These are phyloP conservation scores for crab-eating macaque (Macaca fascicularis) DNA, from an alignment of 2,113 vertebrate genomes.

Conservation along the genomic window DNA sequence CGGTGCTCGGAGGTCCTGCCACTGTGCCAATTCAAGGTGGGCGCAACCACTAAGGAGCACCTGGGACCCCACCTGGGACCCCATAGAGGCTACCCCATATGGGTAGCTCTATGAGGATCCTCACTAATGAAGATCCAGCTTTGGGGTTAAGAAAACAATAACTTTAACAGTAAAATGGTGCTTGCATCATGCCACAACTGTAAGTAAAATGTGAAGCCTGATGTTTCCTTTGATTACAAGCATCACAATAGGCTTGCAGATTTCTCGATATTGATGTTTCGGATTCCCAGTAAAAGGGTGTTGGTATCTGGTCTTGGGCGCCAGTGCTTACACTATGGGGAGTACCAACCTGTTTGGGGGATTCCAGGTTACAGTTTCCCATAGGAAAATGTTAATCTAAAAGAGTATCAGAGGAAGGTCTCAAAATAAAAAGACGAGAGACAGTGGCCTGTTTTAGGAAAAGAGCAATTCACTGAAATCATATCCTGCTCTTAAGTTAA, in stretches of 20 bases:
- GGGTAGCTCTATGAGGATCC: background rate
- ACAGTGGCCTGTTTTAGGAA: background rate
- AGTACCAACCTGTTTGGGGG: background rate
- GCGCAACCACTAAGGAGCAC: background rate
- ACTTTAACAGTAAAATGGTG: background rate
- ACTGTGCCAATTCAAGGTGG: background rate
- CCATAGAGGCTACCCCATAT: too few species aligned
- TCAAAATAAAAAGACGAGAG: background rate
- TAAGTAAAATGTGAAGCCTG: background rate
- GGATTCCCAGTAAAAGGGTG: background rate
- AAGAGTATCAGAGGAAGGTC: background rate
- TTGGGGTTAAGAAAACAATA: background rate
- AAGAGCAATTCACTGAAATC: conserved; percentile 1
- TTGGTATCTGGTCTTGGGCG: background rate
- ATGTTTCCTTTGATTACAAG: background rate
- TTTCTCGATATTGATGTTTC: background rate
- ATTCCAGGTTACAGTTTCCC: background rate
- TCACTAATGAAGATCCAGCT: background rate
- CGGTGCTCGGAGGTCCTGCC: background rate
- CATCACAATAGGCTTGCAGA: background rate
- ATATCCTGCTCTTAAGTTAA: background rate
- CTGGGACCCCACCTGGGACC: background rate
- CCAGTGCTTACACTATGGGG: background rate
- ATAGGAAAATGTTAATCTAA: background rate
- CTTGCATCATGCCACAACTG: background rate